Evolutionary conservation across 2,888 invertebrate species (phyloP), one percentile per base, ranked within the genome.

Genomic region (Dasypogon diadema): DNA sequence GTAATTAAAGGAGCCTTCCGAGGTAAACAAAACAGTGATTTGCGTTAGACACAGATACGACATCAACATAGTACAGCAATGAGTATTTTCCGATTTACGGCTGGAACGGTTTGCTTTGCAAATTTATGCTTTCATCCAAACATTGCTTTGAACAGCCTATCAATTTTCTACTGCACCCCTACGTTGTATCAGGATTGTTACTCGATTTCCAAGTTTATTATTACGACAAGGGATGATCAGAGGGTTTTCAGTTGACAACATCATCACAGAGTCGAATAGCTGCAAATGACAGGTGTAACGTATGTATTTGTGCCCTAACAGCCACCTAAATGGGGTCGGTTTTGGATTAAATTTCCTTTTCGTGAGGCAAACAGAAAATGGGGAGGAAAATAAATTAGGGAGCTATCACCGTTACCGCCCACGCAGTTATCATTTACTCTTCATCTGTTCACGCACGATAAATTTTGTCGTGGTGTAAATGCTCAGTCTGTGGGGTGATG

Each of bases 211-310:
- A 24, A 48, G 65, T 68, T 68, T 68, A 68, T 68, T 68, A 68
- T 48, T 68, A 68, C 48, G 34, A 48, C 48, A 22, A 34, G 24
- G 48, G 65, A 68, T 68, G 65, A 68, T 68, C 65, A 68, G 24
- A 68, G 48, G 26, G 48, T n/a, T n/a, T 56, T n/a, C 30, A 4
- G 24, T 26, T 56, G 56, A 56, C 56, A 56, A 56, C 56, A 56
- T 56, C 56, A 56, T 56, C 56, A 14, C 56, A 26, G 26, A 12
- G 14, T 24, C 14, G 56, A n/a, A 26, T 21, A n/a, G 24, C 74
- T 74, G 74, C 63, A 63, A 16, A 5, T 63, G 74, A 74, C 74
- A 74, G 74, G 74, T 74, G 74, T 74, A 74, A 74, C 51, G 58
- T 18, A 21, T 73, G 24, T 73, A 18, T 58, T 42, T 73, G 30